Base-by-base conservation (phyloP, 1,140 invertebrate genomes). In the Mamestra configurata region DNA sequence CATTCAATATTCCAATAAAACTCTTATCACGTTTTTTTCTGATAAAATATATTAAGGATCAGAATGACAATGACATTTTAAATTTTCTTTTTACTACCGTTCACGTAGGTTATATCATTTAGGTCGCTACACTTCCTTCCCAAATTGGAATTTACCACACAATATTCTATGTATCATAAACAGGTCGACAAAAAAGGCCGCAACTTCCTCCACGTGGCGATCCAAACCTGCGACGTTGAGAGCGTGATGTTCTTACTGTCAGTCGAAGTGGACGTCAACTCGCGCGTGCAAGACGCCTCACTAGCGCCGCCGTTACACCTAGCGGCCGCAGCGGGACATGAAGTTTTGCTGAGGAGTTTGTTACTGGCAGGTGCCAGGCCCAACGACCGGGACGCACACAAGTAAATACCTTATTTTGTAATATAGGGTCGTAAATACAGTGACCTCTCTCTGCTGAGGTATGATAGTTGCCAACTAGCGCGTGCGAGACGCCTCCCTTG, bases 241-340 rank as follows among this genome's bases (percentile, higher is more conserved):
- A 98, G 98, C 89, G 98, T 99, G 15, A 96, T 99, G 49, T 99
- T 99, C 95, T 95, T 99, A 18, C 95, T 99, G 11, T 98, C 98
- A 7, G 98, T 99, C 79, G 96, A 98, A 87, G 97, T 99, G 11
- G 98, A 99, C 85, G 98, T 99, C 0, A 99, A 99, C 95, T 99
- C 98, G 1, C 96, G 98, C 68, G 98, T 99, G 7, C 98, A 98
- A 89, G 98, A 99, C 93, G 96, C 97, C 0, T 97, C 96, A 35
- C 96, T 98, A 86, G 97, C 98, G 20, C 98, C 98, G 3, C 98
- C 99, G 0, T 94, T 99, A 24, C 98, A 99, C 95, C 95, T 99
- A 55, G 98, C 98, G 31, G 98, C 97, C 13, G 90, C 96, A 27
- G 96, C 97, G 4, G 97, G 97, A 37, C 97, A 97, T 91, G 97